Base-by-base conservation (phyloP, 2,113 vertebrate genomes). In the Baryphthengus martii region DNA sequence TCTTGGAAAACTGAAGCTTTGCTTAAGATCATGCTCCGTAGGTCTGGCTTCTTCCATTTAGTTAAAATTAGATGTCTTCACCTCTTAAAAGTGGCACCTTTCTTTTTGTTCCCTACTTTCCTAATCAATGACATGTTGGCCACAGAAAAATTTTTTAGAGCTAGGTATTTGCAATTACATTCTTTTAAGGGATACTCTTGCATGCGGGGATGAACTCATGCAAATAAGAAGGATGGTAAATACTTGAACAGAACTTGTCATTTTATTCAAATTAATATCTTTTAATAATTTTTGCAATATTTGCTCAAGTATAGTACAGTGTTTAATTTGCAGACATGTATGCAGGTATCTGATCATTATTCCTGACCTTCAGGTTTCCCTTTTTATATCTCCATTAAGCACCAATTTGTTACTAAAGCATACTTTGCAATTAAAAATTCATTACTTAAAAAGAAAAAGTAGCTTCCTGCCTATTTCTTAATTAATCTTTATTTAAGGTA, bases 401-500 rank as follows among this genome's bases (percentile, higher is more conserved):
- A 78, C 12, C 13, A 13, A n/a, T 67, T 93, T 93, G 45, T 85
- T 85, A 70, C 50, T 83, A 85, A 73, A 74, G 17, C 21, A 80
- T 71, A 90, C 25, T 73, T 89, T 55, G 33, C 63, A 93, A 90
- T 93, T 77, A 80, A 95, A 94, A 62, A 71, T 45, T 15, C 73
- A 91, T 70, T 91, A 25, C 47, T 94, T 85, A 81, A 87, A 89
- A 93, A 80, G 75, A 75, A 90, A 95, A 91, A 33, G 55, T 44
- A 91, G 53, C 42, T 89, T 95, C 73, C 50, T 89, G 45, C 58
- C 58, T 83, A 40, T 19, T 40, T 85, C 23, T 83, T 95, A 91
- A 94, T 93, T 90, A 94, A 82, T 88, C 49, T 95, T 86, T 89
- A 75, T 85, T 92, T 91, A 49, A 93, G 85, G 74, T 29, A 70